Percentiles rank a stretch among this genome's conserved stretches.
Conservation (phyloP, 2,888 invertebrate genomes). For the Thymelicus sylvestris region DNA sequence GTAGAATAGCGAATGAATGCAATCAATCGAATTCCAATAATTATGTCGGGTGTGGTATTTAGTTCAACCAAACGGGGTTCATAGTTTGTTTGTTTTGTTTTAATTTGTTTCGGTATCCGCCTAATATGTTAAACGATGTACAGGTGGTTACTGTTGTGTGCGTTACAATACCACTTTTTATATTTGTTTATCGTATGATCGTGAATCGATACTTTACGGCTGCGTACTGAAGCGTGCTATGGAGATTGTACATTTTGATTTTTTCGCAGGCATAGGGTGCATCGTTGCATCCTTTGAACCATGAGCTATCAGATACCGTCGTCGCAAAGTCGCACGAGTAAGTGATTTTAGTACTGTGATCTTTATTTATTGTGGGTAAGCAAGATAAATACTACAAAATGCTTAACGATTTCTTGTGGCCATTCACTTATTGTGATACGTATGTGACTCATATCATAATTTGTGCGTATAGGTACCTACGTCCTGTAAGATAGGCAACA, state of each 20-base stretch:
- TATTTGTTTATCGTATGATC: slow-evolving; percentile 41
- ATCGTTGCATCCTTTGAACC: slow-evolving; percentile 86
- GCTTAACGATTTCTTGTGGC: slow-evolving; percentile 14
- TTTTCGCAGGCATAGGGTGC: slow-evolving; percentile 86
- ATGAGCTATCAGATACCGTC: slow-evolving; percentile 95
- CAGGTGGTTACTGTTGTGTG: slow-evolving; percentile 50
- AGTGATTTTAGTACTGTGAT: slow-evolving; percentile 71
- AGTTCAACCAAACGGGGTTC: slow-evolving; percentile 59
- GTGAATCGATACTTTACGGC: slow-evolving; percentile 59
- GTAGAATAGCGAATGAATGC: slow-evolving; percentile 10
- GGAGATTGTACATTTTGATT: slow-evolving; percentile 54
- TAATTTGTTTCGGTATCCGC: slow-evolving; percentile 53
- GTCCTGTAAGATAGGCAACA: slow-evolving; percentile 18
- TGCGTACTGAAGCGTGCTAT: slow-evolving; percentile 53
- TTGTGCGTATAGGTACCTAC: slow-evolving; percentile 45
- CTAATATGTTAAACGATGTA: slow-evolving; percentile 51
- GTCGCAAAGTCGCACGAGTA: slow-evolving; percentile 92
- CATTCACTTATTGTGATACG: slow-evolving; percentile 29
- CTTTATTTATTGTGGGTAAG: neutral
- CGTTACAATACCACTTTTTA: slow-evolving; percentile 42
- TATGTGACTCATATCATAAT: slow-evolving; percentile 61
- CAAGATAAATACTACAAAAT: neutral
- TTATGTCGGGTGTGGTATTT: slow-evolving; percentile 78
- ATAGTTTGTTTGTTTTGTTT: slow-evolving; percentile 76
- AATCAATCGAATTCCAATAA: slow-evolving; percentile 49